A percentile compares a stretch with the other conserved stretches of the same genome.
Conservation (phyloP, 2,797 vertebrate species). For the Microctenopoma stevenorrisi region DNA sequence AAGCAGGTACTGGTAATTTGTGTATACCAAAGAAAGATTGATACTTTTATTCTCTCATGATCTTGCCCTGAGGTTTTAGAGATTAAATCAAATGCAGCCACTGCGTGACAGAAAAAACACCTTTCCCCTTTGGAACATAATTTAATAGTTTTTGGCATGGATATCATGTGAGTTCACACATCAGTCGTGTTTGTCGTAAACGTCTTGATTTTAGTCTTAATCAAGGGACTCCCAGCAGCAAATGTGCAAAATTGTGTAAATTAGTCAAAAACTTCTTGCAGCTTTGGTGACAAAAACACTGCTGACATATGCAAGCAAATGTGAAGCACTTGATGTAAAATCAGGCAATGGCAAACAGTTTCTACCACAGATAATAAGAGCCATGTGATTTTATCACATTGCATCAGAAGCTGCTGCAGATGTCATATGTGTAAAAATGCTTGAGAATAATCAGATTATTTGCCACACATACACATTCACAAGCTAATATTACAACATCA, state of each 20-base stretch:
- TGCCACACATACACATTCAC: not conserved
- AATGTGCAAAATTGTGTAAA: not conserved
- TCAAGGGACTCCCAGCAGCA: not conserved
- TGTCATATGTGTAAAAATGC: not conserved
- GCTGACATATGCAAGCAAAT: not conserved
- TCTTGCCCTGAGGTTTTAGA: not conserved
- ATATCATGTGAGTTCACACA: slow-evolving; percentile 35
- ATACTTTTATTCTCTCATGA: slow-evolving; percentile 2
- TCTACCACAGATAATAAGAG: not conserved
- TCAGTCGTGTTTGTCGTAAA: not conserved
- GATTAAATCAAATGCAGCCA: not conserved
- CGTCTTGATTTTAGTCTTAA: not conserved
- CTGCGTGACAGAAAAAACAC: not conserved
- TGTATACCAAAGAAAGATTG: slow-evolving; percentile 5
- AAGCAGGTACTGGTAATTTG: slow-evolving; percentile 79
- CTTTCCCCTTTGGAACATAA: slow-evolving; percentile 1
- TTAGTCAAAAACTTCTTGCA: not conserved
- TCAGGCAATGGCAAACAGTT: not conserved
- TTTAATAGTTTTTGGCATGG: slow-evolving; percentile 1
- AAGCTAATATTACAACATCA: not conserved
- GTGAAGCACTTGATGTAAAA: not conserved
- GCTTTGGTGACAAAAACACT: not conserved
- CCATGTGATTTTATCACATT: not conserved
- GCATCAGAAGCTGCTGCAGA: not conserved
- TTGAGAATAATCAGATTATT: not conserved